A percentile compares a stretch with the other conserved stretches of the same genome.
phyloP scores from a whole-genome alignment of 1,140 invertebrate species.

The Maconellicoccus hirsutus region DNA sequence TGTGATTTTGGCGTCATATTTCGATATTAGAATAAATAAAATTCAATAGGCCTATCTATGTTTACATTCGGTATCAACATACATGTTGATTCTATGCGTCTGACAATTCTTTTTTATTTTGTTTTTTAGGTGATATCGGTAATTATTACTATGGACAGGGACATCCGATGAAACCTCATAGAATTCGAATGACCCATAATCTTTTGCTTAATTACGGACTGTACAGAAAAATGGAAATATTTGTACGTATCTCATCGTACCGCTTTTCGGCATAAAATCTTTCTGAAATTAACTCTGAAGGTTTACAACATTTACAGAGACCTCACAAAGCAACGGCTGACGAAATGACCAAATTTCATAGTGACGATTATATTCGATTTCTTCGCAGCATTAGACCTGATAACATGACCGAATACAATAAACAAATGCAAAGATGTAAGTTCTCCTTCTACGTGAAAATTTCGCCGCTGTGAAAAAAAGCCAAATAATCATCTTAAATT shows the following conservation, averaged over 20 bases:
- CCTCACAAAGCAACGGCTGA: slow-evolving; percentile 98
- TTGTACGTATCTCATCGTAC: slow-evolving; percentile 58
- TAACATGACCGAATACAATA: slow-evolving; percentile 98
- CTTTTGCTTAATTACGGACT: slow-evolving; percentile 96
- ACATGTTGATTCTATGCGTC: slow-evolving; percentile 11
- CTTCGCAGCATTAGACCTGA: slow-evolving; percentile 92
- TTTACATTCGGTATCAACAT: slow-evolving; percentile 26
- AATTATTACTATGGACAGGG: slow-evolving; percentile 99
- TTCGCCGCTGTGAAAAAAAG: not conserved
- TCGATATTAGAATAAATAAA: not conserved
- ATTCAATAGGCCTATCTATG: not conserved
- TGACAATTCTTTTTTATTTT: not conserved
- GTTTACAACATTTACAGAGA: slow-evolving; percentile 48
- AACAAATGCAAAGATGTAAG: slow-evolving; percentile 98
- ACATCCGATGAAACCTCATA: slow-evolving; percentile 99
- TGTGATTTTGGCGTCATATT: too few species aligned
- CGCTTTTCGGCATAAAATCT: not conserved
- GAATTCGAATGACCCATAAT: slow-evolving; percentile 99
- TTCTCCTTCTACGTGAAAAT: slow-evolving; percentile 26
- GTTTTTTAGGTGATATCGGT: slow-evolving; percentile 78
- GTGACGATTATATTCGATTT: slow-evolving; percentile 98
- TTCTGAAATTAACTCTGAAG: not conserved
- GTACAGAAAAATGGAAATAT: slow-evolving; percentile 99
- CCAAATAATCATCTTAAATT: slow-evolving; percentile 31
- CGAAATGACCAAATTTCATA: slow-evolving; percentile 99